A percentile compares a stretch with the other conserved stretches of the same genome.
Conservation (phyloP, 2,113 vertebrate species). For the Equus przewalskii region DNA sequence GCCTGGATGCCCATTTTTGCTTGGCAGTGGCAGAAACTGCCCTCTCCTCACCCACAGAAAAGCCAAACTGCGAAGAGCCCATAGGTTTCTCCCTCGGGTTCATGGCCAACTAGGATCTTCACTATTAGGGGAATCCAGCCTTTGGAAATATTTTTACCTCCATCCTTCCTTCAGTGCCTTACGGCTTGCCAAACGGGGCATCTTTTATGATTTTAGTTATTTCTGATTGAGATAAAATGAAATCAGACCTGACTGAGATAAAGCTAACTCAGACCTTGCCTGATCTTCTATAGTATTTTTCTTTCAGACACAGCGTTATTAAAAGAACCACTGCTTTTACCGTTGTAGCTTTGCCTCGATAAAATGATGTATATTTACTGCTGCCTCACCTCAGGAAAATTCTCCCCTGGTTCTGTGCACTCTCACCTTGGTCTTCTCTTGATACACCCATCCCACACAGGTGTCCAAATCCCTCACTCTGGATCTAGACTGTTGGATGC, state of each 20-base stretch:
- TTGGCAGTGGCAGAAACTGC: background rate
- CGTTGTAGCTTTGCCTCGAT: background rate
- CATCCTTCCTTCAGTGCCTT: background rate
- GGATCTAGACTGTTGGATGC: background rate
- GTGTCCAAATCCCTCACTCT: background rate
- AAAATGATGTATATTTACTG: background rate
- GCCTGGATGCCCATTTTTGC: background rate
- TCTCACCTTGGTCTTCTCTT: background rate
- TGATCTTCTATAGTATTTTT: background rate
- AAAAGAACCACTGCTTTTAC: background rate
- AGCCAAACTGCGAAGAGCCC: background rate
- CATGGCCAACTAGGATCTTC: background rate
- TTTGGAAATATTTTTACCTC: conserved; percentile 5
- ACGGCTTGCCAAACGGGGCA: background rate
- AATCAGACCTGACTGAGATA: background rate
- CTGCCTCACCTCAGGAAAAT: background rate
- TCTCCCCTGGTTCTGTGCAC: background rate
- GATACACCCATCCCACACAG: background rate
- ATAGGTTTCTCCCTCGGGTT: background rate
- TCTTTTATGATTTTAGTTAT: conserved; percentile 29
- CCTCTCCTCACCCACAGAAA: background rate
- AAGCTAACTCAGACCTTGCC: background rate
- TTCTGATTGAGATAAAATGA: background rate
- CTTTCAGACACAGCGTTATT: background rate
- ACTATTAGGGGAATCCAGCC: background rate